Base-by-base conservation (phyloP, 2,888 invertebrate species). In the Drosophila birchii region DNA sequence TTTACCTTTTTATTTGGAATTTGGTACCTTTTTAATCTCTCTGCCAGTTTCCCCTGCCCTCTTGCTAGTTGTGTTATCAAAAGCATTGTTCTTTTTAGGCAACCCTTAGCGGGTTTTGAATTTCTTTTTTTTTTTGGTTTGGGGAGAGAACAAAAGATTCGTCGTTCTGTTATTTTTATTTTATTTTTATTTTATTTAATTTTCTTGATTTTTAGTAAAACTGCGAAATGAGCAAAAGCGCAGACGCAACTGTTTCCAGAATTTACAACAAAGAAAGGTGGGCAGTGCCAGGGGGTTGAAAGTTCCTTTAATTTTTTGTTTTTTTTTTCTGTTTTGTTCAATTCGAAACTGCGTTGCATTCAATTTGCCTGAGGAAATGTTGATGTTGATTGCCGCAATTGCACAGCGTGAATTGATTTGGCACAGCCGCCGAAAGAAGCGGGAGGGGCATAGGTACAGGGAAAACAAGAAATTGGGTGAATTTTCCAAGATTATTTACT, bases 1-100 rank as follows among this genome's bases (percentile, higher is more conserved):
- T 86, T 86, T 78, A 75, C 82, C 81, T 88, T 86, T 88, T 87
- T 87, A 88, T 88, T 84, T 81, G 88, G 88, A 84, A 88, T 88
- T 87, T 78, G 83, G 89, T 89, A 85, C 82, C 88, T 88, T 89
- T 88, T 86, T 86, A 86, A 86, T 86, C 86, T 86, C 67, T 20
- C 47, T 18, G 34, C 20, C 16, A n/a, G 34, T 38, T 43, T n/a
- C n/a, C 6, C 18, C 23, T 29, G 1, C 49, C 29, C 7, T 14
- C 54, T 49, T 26, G 12, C 55, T 57, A 78, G 87, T 79, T 75
- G 79, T 81, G 78, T 79, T 85, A 85, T 85, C 77, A 81, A 77
- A 76, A 76, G 86, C 88, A 86, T 85, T 85, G 84, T 85, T 85
- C 84, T 85, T 85, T 84, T 76, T 39, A 73, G 68, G 79, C 84